Evolutionary conservation across 2,113 vertebrate genomes (phyloP).

Genomic region (Cavia porcellus): DNA sequence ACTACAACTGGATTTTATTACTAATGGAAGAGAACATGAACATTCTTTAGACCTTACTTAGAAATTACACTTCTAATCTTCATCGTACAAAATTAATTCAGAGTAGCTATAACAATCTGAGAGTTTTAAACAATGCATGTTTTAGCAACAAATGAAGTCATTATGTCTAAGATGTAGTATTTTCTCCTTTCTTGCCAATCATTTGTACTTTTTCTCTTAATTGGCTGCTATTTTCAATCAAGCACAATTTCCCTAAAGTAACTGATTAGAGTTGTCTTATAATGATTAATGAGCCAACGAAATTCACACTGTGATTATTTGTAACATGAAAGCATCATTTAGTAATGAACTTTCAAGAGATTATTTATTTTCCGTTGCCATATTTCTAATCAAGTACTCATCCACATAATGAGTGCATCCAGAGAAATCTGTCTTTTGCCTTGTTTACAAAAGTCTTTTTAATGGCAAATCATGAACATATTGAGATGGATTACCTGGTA

Average conservation of each 20-base stretch:
- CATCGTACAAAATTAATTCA: slow-evolving; percentile 22
- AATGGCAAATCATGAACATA: not conserved
- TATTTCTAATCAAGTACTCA: slow-evolving; percentile 73
- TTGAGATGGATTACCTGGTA: not conserved
- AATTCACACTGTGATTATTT: slow-evolving; percentile 69
- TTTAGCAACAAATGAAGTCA: slow-evolving; percentile 61
- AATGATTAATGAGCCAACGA: slow-evolving; percentile 73
- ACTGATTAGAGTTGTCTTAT: slow-evolving; percentile 72
- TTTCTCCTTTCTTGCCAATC: slow-evolving; percentile 56
- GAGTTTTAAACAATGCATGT: slow-evolving; percentile 53
- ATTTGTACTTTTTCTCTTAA: slow-evolving; percentile 75
- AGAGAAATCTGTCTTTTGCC: slow-evolving; percentile 47
- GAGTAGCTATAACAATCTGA: not conserved
- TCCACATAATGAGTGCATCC: slow-evolving; percentile 59
- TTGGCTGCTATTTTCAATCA: slow-evolving; percentile 73
- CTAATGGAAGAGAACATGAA: not conserved
- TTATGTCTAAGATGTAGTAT: slow-evolving; percentile 22
- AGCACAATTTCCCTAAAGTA: slow-evolving; percentile 68
- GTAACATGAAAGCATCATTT: slow-evolving; percentile 54
- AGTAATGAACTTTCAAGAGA: slow-evolving; percentile 65
- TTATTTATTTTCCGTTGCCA: not conserved
- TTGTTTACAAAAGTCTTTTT: slow-evolving; percentile 53
- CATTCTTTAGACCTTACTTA: not conserved
- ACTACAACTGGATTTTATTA: not conserved
- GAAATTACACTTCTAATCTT: not conserved